Conservation (phyloP, 2,797 vertebrate species). For the Siniperca undulata region DNA sequence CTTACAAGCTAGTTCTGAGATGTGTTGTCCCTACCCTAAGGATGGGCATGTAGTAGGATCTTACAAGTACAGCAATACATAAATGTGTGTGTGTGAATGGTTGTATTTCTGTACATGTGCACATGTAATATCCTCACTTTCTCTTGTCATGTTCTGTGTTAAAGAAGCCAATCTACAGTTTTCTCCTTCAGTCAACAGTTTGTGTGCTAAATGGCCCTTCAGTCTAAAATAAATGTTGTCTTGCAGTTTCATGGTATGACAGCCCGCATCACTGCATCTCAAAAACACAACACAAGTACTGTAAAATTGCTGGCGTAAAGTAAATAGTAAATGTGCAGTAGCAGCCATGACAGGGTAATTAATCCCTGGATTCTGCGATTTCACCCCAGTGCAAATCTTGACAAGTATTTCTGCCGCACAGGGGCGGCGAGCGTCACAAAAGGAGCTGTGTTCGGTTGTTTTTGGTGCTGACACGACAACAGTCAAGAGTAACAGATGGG, state of each 20-base stretch:
- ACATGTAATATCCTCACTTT: slow-evolving; percentile 2
- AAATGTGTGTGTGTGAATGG: background rate
- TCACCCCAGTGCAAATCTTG: slow-evolving; percentile 68
- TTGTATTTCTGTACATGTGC: background rate
- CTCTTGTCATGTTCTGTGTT: background rate
- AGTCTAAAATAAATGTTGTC: slow-evolving; percentile 31
- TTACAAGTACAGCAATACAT: background rate
- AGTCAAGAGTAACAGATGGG: slow-evolving; percentile 77
- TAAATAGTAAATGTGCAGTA: slow-evolving; percentile 58
- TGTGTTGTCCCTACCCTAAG: too few species aligned
- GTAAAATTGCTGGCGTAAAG: slow-evolving; percentile 52
- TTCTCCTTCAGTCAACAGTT: slow-evolving; percentile 44
- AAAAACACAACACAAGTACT: slow-evolving; percentile 51
- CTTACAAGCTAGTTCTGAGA: background rate
- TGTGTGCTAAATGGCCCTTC: slow-evolving; percentile 45
- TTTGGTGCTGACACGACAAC: slow-evolving; percentile 79
- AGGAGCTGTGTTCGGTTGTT: slow-evolving; percentile 72
- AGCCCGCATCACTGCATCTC: slow-evolving; percentile 62
- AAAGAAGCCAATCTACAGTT: slow-evolving; percentile 4
- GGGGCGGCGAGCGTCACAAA: slow-evolving; percentile 47
- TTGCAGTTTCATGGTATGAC: slow-evolving; percentile 43
- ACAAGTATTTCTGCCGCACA: slow-evolving; percentile 68
- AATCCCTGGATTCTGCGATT: slow-evolving; percentile 63
- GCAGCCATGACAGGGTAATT: slow-evolving; percentile 72
- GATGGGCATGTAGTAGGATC: background rate